These are phyloP conservation scores for Sapayoa aenigma DNA, from an alignment of 2,113 vertebrate species.

Conservation along the genomic window DNA sequence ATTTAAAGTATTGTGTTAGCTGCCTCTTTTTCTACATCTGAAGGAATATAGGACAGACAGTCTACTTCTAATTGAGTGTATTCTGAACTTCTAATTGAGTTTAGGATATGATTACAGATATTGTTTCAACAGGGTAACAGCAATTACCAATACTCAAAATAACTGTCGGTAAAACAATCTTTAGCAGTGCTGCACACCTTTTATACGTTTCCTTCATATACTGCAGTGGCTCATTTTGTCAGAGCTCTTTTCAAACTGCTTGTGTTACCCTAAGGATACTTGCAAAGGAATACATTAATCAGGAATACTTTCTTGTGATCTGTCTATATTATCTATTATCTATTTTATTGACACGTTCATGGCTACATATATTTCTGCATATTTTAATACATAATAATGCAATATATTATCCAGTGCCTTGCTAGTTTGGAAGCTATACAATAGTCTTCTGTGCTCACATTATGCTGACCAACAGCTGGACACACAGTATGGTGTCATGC, in stretches of 20 bases:
- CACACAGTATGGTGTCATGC: not conserved
- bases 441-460: not conserved
- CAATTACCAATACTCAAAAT: not conserved
- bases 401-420: not conserved
- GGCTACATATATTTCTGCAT: not conserved
- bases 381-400: not conserved
- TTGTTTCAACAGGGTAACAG: not conserved
- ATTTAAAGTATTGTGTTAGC: not conserved
- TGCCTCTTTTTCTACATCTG: not conserved
- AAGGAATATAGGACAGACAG: not conserved
- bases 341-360: too few relatives aligned
- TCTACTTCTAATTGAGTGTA: not conserved
- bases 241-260: not conserved
- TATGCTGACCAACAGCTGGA: not conserved
- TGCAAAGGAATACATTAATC: not conserved
- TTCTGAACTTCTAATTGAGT: not conserved
- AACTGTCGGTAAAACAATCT: not conserved
- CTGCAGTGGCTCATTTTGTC: not conserved
- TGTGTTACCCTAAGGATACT: not conserved
- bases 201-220: not conserved
- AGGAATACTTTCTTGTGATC: not conserved
- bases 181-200: not conserved
- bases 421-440: not conserved
- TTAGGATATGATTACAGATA: not conserved
- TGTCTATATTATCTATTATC: not conserved